Evolutionary conservation across 2,113 vertebrate species (phyloP).

Genomic region (Vulpes vulpes): DNA sequence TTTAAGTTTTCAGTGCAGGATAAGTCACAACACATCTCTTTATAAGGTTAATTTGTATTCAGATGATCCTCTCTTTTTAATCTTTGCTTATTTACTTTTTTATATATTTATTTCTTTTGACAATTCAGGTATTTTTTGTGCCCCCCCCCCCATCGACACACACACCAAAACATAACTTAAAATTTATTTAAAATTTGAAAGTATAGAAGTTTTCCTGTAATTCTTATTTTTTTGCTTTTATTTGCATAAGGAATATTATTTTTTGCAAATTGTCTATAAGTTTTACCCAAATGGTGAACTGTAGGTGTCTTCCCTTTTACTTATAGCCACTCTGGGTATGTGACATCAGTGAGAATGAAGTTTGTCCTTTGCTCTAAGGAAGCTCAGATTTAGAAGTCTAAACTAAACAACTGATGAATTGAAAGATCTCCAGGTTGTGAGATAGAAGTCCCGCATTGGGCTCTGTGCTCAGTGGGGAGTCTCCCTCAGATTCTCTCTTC

Average conservation of each 20-base stretch:
- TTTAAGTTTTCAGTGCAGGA: neutral
- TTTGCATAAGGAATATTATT: neutral
- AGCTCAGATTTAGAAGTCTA: neutral
- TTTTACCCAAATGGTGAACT: neutral
- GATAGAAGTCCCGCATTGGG: too few species aligned
- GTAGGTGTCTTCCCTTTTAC: neutral
- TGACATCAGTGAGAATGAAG: neutral
- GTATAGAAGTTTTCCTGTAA: neutral
- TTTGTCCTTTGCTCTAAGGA: neutral
- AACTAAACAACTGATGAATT: neutral
- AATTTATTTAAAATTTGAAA: conserved; percentile 6
- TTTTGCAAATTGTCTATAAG: neutral
- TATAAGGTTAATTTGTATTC: neutral
- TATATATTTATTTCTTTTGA: neutral
- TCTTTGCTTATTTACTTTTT: neutral
- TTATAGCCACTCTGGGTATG: neutral
- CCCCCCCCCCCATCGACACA: neutral
- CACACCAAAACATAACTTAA: neutral
- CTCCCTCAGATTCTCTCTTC: too few species aligned
- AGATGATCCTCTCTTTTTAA: neutral
- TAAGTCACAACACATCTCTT: neutral
- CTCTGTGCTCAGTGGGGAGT: too few species aligned
- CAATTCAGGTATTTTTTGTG: neutral
- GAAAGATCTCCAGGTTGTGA: neutral
- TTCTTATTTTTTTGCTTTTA: neutral